phyloP scores from a whole-genome alignment of 2,797 vertebrate species.

The Leptatherina wallacei region DNA sequence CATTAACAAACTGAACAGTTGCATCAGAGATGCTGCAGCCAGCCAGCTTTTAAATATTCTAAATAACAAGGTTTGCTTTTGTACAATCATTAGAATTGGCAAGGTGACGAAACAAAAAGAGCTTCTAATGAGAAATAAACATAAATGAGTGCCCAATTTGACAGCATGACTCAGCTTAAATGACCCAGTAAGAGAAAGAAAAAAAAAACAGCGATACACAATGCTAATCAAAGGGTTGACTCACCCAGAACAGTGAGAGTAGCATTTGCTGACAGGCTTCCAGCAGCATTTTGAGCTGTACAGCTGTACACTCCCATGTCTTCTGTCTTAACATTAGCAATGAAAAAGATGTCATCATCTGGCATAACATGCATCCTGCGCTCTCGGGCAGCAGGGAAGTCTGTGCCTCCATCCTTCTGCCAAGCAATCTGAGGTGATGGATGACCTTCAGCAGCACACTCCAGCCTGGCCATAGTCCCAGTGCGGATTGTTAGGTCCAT shows the following conservation, averaged over 20 bases:
- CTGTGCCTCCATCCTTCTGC: constrained; percentile 98
- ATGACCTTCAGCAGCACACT: constrained; percentile 94
- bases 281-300: constrained; percentile 95
- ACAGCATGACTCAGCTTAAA: constrained; percentile 28
- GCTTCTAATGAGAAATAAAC: constrained; percentile 18
- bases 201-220: neutral
- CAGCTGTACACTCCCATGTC: constrained; percentile 98
- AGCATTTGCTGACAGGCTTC: constrained; percentile 93
- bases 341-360: constrained; percentile 98
- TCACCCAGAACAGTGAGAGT: constrained; percentile 94
- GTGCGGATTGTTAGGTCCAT: constrained; percentile 95
- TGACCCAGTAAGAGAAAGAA: constrained; percentile 12
- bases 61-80: constrained; percentile 18
- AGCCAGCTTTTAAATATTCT: constrained; percentile 10
- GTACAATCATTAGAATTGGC: neutral
- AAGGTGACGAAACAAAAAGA: constrained; percentile 18
- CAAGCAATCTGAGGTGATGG: constrained; percentile 96
- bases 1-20: constrained; percentile 10
- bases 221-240: constrained; percentile 37
- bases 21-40: neutral
- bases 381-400: constrained; percentile 96
- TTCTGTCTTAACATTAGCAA: constrained; percentile 93
- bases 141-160: constrained; percentile 30
- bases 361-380: constrained; percentile 99
- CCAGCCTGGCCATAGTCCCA: constrained; percentile 91